Evolutionary conservation across 2,113 vertebrate genomes (phyloP).

Genomic region (Chascanopsetta lugubris): DNA sequence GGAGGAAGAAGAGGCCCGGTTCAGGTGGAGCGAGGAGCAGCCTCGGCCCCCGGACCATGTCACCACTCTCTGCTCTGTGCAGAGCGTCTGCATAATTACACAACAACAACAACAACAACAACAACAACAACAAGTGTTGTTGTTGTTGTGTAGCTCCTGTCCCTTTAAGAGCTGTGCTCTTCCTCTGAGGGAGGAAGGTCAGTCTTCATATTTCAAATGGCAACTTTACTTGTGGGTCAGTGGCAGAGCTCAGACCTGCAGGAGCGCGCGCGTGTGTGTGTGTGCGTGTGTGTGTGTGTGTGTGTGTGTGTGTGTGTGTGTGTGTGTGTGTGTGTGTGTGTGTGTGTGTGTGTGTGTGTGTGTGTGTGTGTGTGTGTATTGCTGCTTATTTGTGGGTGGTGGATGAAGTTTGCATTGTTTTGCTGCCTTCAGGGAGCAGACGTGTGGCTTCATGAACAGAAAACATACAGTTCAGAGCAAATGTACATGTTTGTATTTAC

Average conservation of each 20-base stretch:
- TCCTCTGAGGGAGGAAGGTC: not conserved
- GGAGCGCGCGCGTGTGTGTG: not conserved
- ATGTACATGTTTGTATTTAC: too few species aligned
- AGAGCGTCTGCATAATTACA: slow-evolving; percentile 57
- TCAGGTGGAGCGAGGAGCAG: slow-evolving; percentile 21
- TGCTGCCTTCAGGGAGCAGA: not conserved
- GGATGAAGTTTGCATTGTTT: not conserved
- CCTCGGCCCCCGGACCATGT: slow-evolving; percentile 19
- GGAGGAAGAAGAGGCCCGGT: slow-evolving; percentile 23
- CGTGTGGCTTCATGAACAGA: not conserved
- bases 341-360: not conserved
- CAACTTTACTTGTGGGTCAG: not conserved
- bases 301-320: not conserved
- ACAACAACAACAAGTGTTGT: slow-evolving; percentile 18
- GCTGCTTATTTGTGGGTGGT: not conserved
- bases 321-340: too few species aligned
- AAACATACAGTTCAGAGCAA: not conserved
- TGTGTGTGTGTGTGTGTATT: not conserved
- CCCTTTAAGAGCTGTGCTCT: not conserved
- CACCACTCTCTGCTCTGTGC: slow-evolving; percentile 49
- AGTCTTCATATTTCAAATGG: slow-evolving; percentile 17
- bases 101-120: slow-evolving; percentile 45
- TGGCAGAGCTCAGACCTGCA: not conserved
- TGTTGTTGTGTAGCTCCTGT: too few species aligned
- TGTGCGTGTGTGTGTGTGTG: not conserved